Base-by-base conservation (phyloP, 2,113 vertebrate species). In the Phrynosoma blainvillii region DNA sequence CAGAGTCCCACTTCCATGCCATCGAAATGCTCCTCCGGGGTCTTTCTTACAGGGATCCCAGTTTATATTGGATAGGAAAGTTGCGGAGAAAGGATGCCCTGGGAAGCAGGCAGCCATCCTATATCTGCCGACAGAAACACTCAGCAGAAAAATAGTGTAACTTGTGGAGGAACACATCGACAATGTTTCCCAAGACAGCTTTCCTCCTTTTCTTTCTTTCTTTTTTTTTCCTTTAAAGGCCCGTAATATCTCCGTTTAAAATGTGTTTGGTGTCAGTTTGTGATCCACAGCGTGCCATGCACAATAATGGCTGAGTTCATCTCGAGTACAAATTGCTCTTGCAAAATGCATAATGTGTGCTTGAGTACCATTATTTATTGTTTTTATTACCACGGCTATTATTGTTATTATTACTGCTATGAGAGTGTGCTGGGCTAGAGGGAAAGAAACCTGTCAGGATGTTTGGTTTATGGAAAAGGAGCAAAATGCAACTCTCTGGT, bases 301-400 rank as follows among this genome's bases (percentile, higher is more conserved):
- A 68, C 18, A 79, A 42, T 75, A 88, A 5, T 1, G 1, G 7
- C 78, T 92, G 81, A 42, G 88, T 85, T 91, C 83, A 89, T 89
- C 81, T 89, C 79, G 73, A 88, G 89, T 66, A 70, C 66, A 87
- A 89, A 85, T 9, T 73, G 65, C 74, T 90, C 52, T 40, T 90
- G 70, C 83, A 89, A 82, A 93, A 91, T 74, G 85, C 85, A 16
- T 77, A 1, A 85, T 88, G 78, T 84, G 23, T 40, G 27, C 88
- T 92, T 91, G 84, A 87, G 0, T 78, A 81, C 6, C 83, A 65
- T 86, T 92, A 82, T 90, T 95, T 94, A 89, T 66, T 90, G 47
- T 0, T 75, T 90, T 87, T 86, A 42, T 79, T 93, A 88, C 77
- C 90, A 74, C 79, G 74, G 65, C 47, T 70, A 54, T 62, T 80